Conservation (phyloP, 2,797 vertebrate species). For the Alcedo quadribrachys region DNA sequence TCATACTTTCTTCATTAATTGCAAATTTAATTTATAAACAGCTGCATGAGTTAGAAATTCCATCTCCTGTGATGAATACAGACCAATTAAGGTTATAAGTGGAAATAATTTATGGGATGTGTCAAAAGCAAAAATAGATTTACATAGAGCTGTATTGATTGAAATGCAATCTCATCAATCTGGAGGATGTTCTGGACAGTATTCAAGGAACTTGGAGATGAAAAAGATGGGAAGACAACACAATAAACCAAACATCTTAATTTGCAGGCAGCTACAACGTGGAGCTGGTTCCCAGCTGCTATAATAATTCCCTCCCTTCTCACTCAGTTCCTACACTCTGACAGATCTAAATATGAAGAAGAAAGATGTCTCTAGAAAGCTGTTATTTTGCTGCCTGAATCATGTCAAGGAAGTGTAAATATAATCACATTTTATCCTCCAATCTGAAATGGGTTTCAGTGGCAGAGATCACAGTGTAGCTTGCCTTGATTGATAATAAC, state of each 20-base stretch:
- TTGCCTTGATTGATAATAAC: slow-evolving; percentile 78
- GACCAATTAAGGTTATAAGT: slow-evolving; percentile 61
- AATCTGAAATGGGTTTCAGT: slow-evolving; percentile 78
- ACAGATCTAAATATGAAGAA: slow-evolving; percentile 81
- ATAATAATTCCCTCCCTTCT: slow-evolving; percentile 45
- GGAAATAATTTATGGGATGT: slow-evolving; percentile 57
- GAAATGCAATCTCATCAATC: slow-evolving; percentile 22
- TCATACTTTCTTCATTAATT: slow-evolving; percentile 45
- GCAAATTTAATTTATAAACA: slow-evolving; percentile 46
- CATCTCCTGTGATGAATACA: slow-evolving; percentile 43
- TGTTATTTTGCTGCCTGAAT: slow-evolving; percentile 80
- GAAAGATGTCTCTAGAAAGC: slow-evolving; percentile 75
- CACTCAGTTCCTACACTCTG: slow-evolving; percentile 57
- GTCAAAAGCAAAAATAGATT: slow-evolving; percentile 65
- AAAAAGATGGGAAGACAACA: slow-evolving; percentile 33
- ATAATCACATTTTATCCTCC: slow-evolving; percentile 81
- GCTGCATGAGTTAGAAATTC: slow-evolving; percentile 32
- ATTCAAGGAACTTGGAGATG: slow-evolving; percentile 12
- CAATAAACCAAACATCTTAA: slow-evolving; percentile 46
- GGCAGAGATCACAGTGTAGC: slow-evolving; percentile 75
- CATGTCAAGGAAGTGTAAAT: slow-evolving; percentile 81
- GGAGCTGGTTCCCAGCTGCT: slow-evolving; percentile 61
- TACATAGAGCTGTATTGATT: slow-evolving; percentile 63
- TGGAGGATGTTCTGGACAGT: not conserved
- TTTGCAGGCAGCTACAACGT: slow-evolving; percentile 53